Evolutionary conservation across 1,140 invertebrate species (phyloP).

Genomic region (Luehdorfia chinensis): DNA sequence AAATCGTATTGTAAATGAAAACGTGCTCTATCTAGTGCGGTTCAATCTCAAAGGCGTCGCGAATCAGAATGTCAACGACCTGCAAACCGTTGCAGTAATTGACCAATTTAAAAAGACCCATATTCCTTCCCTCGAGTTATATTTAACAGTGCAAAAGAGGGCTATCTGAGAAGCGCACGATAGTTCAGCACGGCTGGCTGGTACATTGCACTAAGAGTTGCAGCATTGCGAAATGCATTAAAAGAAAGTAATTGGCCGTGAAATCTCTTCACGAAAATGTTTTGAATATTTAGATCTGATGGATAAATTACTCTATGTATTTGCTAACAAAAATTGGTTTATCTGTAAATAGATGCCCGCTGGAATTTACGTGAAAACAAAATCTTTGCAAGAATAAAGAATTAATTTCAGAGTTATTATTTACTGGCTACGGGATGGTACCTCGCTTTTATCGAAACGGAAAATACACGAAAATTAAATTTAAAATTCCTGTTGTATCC

Average conservation of each 20-base stretch:
- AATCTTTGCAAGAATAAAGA: too few species aligned
- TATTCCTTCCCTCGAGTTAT: neutral
- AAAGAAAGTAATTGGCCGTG: conserved; percentile 6
- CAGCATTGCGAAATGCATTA: conserved; percentile 9
- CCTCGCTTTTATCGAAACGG: too few species aligned
- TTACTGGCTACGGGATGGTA: too few species aligned
- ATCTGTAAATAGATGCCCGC: too few species aligned
- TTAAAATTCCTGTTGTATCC: too few species aligned
- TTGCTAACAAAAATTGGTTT: too few species aligned
- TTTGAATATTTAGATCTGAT: too few species aligned
- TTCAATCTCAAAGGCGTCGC: conserved; percentile 1
- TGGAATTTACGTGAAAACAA: too few species aligned
- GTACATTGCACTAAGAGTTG: neutral
- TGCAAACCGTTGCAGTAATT: conserved; percentile 1
- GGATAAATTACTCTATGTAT: too few species aligned
- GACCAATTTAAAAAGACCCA: neutral
- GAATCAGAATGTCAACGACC: conserved; percentile 11
- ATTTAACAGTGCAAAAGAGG: neutral
- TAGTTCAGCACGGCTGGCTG: neutral
- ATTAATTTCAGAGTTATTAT: too few species aligned
- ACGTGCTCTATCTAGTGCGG: neutral
- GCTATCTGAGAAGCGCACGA: neutral
- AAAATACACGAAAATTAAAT: too few species aligned
- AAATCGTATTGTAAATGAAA: conserved; percentile 1
- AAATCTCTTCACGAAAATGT: conserved; percentile 11